These are phyloP conservation scores for Ommatoiulus sabulosus DNA, from an alignment of 2,888 invertebrate species.

Conservation along the genomic window DNA sequence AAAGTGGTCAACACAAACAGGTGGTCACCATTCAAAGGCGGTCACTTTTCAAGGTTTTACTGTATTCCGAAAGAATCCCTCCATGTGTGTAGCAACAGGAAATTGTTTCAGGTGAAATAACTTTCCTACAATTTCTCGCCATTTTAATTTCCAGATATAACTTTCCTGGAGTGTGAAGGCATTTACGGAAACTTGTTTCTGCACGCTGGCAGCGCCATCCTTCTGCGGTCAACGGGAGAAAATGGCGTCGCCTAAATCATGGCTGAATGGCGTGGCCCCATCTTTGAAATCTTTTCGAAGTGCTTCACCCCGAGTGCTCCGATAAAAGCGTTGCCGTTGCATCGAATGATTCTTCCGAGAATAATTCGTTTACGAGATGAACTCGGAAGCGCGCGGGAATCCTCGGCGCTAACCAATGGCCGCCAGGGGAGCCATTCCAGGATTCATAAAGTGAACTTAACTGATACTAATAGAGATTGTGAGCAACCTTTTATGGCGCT, in stretches of 20 bases:
- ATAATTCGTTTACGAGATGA: constrained; percentile 28
- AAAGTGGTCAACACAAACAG: no score
- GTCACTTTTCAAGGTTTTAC: no score
- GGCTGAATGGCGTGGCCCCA: not conserved
- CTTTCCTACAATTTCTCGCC: no score
- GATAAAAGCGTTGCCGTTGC: not conserved
- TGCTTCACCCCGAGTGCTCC: not conserved
- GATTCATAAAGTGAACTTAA: constrained; percentile 15
- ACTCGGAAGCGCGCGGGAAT: not conserved
- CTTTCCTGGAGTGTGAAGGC: no score
- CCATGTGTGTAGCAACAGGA: no score
- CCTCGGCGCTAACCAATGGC: constrained; percentile 11
- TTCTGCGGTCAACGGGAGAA: no score
- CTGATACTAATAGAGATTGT: constrained; percentile 34
- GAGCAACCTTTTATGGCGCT: not conserved
- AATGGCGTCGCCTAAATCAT: not conserved
- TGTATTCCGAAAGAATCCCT: no score
- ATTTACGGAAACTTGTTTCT: no score
- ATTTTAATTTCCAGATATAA: no score
- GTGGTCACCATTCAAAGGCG: no score
- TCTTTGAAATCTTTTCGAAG: not conserved
- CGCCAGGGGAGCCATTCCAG: not conserved
- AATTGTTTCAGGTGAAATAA: no score
- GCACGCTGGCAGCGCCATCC: no score
- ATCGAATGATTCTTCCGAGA: not conserved